Base-by-base conservation (phyloP, 2,888 invertebrate genomes). In the Pyrrhia umbra region DNA sequence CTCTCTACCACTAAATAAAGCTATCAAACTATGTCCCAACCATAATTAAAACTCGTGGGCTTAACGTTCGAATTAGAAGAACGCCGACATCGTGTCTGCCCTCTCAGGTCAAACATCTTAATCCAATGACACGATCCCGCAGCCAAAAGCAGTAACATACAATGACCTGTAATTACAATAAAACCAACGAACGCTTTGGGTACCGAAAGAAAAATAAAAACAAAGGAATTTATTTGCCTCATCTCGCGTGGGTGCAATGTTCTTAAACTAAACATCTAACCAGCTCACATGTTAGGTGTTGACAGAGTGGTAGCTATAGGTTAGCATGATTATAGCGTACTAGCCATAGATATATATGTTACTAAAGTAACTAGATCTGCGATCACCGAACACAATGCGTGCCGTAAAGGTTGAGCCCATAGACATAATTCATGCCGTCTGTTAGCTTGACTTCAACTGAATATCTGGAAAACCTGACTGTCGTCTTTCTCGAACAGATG, bases 81-180 rank as follows among this genome's bases (percentile, higher is more conserved):
- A 30, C 39, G 30, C 20, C 18, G 30, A 30, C 40, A 42, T 30
- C 1, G 2, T 13, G 18, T 40, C 6, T 43, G 51, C 8, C 30
- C 51, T 34, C 51, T 34, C 8, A 25, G 58, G 72, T 56, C 47
- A 72, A 72, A 60, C 56, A 10, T 55, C 46, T 45, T 37, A 50
- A 60, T 71, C 57, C 77, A 77, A 61, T 57, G 60, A 58, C 65
- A 56, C 37, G 45, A 52, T 34, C 43, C 37, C 39, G 30, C 61
- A 18, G 55, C 56, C 62, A 60, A 66, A 72, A 47, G 50, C 30
- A 37, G 25, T 37, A 42, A 57, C 55, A 34, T n/a, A 27, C 58
- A 68, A 74, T 59, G 64, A 74, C 79, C 68, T 68, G 42, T 61
- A 59, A 57, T 55, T 47, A 54, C 47, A 68, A 68, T 61, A 62